Evolutionary conservation across 1,140 invertebrate species (phyloP).

Genomic region (Leguminivora glycinivorella): DNA sequence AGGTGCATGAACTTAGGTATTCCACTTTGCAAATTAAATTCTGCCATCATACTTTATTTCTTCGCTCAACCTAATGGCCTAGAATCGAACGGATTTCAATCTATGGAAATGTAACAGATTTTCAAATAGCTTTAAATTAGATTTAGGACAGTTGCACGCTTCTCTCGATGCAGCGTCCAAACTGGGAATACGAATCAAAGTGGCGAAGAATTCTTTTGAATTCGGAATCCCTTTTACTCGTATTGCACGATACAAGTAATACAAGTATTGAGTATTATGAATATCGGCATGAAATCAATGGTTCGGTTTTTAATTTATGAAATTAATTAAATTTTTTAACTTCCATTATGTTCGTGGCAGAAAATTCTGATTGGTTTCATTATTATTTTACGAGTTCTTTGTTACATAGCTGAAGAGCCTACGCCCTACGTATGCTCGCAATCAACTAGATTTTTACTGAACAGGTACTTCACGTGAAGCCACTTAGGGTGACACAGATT

Average conservation of each 20-base stretch:
- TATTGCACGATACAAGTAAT: slow-evolving; percentile 45
- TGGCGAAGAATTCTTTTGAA: slow-evolving; percentile 65
- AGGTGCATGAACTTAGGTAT: slow-evolving; percentile 38
- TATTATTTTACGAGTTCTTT: neutral
- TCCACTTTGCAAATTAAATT: slow-evolving; percentile 47
- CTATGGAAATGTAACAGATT: slow-evolving; percentile 35
- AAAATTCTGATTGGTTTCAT: neutral
- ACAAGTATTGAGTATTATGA: slow-evolving; percentile 17
- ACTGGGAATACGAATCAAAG: slow-evolving; percentile 59
- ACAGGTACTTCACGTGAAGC: neutral
- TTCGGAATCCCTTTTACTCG: slow-evolving; percentile 61
- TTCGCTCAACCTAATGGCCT: slow-evolving; percentile 25
- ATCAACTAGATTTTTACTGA: neutral
- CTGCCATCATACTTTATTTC: slow-evolving; percentile 38
- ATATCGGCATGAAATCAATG: neutral
- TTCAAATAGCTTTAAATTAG: slow-evolving; percentile 56
- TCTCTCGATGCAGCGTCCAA: slow-evolving; percentile 55
- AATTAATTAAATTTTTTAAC: neutral
- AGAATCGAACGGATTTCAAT: slow-evolving; percentile 27
- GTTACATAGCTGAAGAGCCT: neutral
- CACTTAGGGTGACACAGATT: neutral
- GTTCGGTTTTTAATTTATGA: neutral
- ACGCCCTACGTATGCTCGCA: neutral
- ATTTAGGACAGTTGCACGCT: slow-evolving; percentile 61
- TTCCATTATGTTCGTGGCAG: neutral